A percentile compares a stretch with the other conserved stretches of the same genome.
Evolutionary conservation across 2,797 vertebrate genomes (phyloP).

Genomic region (Zalophus californianus): DNA sequence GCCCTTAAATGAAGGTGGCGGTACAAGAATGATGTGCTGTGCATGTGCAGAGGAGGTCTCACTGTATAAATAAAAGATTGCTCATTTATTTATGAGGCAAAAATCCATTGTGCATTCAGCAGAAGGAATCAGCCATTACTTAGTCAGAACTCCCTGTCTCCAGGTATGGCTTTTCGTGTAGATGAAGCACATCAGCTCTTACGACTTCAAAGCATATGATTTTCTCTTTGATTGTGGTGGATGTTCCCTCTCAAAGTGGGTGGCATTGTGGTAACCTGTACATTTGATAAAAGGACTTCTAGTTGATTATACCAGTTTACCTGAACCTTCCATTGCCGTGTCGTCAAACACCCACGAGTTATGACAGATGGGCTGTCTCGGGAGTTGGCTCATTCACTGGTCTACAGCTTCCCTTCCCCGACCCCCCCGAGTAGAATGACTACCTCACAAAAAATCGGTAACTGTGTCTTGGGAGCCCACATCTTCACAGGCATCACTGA

Average conservation of each 20-base stretch:
- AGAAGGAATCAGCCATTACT: slow-evolving; percentile 92
- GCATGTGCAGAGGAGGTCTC: slow-evolving; percentile 62
- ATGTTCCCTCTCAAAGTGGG: slow-evolving; percentile 60
- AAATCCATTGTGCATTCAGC: slow-evolving; percentile 88
- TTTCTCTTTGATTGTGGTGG: slow-evolving; percentile 65
- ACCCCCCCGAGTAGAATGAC: not conserved
- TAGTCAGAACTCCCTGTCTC: slow-evolving; percentile 91
- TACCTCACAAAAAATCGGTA: not conserved
- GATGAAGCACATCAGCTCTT: slow-evolving; percentile 83
- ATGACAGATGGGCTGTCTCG: not conserved
- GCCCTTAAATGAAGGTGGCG: not conserved
- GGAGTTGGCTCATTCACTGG: not conserved
- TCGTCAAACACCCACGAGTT: not conserved
- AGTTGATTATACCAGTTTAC: not conserved
- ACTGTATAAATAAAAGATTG: slow-evolving; percentile 89
- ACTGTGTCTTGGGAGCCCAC: slow-evolving; percentile 19
- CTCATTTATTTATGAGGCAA: slow-evolving; percentile 95
- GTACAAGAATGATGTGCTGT: not conserved
- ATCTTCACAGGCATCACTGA: not conserved
- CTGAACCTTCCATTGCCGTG: not conserved
- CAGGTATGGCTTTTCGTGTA: slow-evolving; percentile 80
- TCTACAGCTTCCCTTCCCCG: not conserved
- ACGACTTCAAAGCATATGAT: slow-evolving; percentile 79
- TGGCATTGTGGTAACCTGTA: slow-evolving; percentile 33
- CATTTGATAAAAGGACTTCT: slow-evolving; percentile 18